Base-by-base conservation (phyloP, 2,888 invertebrate genomes). In the Drosophila testacea region DNA sequence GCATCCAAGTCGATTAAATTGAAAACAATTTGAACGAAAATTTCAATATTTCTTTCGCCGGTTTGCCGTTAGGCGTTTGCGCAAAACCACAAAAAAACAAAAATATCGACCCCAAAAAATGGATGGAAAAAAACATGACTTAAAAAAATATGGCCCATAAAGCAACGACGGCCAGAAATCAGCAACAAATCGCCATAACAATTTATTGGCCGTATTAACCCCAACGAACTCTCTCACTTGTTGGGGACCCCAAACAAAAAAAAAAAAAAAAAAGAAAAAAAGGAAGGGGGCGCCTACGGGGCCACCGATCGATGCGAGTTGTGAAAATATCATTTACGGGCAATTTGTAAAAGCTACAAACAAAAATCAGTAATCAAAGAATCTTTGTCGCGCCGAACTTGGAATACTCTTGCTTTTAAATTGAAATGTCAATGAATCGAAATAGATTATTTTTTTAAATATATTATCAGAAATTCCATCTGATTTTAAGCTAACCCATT, bases 321-420 rank as follows among this genome's bases (percentile, higher is more conserved):
- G 85, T 84, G 78, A 88, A 90, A 91, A 91, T 88, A 90, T 90
- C 90, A 91, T 90, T 90, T 91, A 91, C 89, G 79, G 79, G 70
- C 85, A 91, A 90, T 90, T 90, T 90, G 90, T 86, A 77, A 81
- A 81, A 74, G 60, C 57, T 54, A 61, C 63, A 46, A 16, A 16
- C 63, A 62, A 52, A 56, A 47, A 47, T 9, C 30, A n/a, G 10
- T 4, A 11, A 54, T 5, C 4, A 28, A 54, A 51, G 30, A 38
- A 38, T n/a, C 1, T 9, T 34, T 42, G 6, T 41, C 36, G 3
- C 39, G 10, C 30, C 61, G 69, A 76, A 54, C 2, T 6, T 1
- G 0, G 0, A 13, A 65, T 69, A 38, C 75, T 6, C 75, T 76
- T 2, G 11, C 27, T 22, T 22, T 22, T 22, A 22, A 22, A 22